Evolutionary conservation across 2,888 invertebrate genomes (phyloP).

Genomic region (Galerucella calmariensis): DNA sequence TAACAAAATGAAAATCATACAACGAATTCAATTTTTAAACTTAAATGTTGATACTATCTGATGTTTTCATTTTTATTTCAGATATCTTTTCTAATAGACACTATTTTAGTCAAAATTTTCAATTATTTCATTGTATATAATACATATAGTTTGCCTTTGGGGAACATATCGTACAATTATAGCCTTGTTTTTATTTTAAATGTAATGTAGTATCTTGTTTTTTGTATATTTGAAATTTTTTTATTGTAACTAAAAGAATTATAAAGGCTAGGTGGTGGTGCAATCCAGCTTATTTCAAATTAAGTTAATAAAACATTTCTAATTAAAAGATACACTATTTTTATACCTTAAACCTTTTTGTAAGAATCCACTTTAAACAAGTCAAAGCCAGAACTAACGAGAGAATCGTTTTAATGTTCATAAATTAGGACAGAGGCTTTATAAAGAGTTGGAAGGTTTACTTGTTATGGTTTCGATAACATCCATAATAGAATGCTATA

Average conservation of each 20-base stretch:
- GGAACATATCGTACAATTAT: conserved; percentile 49
- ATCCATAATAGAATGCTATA: too few species aligned
- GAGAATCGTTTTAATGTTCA: too few species aligned
- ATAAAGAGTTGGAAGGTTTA: too few species aligned
- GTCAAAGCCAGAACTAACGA: too few species aligned
- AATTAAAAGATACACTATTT: neutral
- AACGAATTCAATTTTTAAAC: too few species aligned
- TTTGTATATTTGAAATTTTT: conserved; percentile 47
- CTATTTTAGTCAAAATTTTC: conserved; percentile 11
- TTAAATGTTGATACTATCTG: neutral
- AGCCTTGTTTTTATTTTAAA: conserved; percentile 42
- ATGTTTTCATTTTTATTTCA: neutral
- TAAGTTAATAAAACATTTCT: conserved; percentile 47
- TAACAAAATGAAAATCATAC: too few species aligned
- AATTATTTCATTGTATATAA: conserved; percentile 20
- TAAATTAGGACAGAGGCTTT: too few species aligned
- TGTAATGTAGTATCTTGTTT: conserved; percentile 39
- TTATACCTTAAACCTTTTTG: neutral
- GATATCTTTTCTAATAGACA: neutral
- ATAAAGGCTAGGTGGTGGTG: conserved; percentile 63
- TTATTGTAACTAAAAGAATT: conserved; percentile 52
- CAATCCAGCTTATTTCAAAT: conserved; percentile 62
- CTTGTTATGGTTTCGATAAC: too few species aligned
- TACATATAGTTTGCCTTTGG: conserved; percentile 42
- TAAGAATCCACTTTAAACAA: neutral